A percentile compares a stretch with the other conserved stretches of the same genome.
These are phyloP conservation scores for Pachliopta kotzebuea DNA, from an alignment of 2,888 invertebrate genomes.

Conservation along the genomic window DNA sequence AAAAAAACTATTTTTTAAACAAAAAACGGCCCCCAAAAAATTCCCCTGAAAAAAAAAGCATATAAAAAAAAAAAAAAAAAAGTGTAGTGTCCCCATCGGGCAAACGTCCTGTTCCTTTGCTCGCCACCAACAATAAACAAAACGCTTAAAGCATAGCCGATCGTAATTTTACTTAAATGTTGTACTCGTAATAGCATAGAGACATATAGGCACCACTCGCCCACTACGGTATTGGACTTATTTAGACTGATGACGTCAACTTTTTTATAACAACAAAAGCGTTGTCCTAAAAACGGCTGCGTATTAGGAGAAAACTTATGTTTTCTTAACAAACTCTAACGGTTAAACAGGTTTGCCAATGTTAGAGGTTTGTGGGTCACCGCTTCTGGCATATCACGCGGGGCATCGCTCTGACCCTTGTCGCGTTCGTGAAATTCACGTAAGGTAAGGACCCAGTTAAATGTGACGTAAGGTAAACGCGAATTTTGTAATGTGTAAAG, in stretches of 20 bases:
- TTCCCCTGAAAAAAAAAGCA: too few relatives aligned
- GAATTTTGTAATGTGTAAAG: conserved; percentile 14
- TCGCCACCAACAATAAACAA: too few relatives aligned
- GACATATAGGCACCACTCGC: too few relatives aligned
- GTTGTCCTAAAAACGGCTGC: not conserved
- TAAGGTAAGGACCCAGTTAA: conserved; percentile 21
- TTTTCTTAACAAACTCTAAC: conserved; percentile 16
- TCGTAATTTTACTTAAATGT: too few relatives aligned
- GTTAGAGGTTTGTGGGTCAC: conserved; percentile 24
- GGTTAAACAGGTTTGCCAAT: conserved; percentile 19
- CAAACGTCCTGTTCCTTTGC: too few relatives aligned
- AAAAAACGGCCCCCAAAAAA: too few relatives aligned
- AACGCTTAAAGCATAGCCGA: too few relatives aligned
- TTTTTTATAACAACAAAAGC: not conserved
- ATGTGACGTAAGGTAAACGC: conserved; percentile 18
- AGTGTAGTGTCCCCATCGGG: too few relatives aligned
- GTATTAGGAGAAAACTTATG: not conserved
- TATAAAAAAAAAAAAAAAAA: too few relatives aligned
- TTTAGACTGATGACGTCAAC: not conserved
- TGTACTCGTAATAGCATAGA: too few relatives aligned
- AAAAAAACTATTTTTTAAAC: too few relatives aligned
- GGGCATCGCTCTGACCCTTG: conserved; percentile 26
- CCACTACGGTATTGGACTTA: too few relatives aligned
- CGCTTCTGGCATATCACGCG: conserved; percentile 20
- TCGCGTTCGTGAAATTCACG: conserved; percentile 2